Base-by-base conservation (phyloP, 1,140 invertebrate genomes). In the Oreohelix idahoensis region DNA sequence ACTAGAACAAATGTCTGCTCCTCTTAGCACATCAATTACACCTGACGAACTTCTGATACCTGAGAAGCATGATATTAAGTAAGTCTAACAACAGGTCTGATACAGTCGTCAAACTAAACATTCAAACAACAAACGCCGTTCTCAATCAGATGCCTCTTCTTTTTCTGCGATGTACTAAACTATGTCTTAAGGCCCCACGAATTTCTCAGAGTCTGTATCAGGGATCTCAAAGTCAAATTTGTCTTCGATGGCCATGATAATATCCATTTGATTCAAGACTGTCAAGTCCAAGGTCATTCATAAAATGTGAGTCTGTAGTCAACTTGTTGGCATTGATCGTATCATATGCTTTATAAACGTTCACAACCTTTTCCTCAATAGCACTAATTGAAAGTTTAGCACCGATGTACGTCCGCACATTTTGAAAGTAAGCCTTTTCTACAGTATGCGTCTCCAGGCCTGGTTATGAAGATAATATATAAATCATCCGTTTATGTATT, bases 151-250 rank as follows among this genome's bases (percentile, higher is more conserved):
- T 23, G 88, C 73, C 78, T 90, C 90, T 69, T 91, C 89, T 93
- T 96, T 98, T 92, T 99, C 97, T 74, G 96, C 97, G 87, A 99
- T 94, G 92, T 99, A 99, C 93, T 96, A 95, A 85, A 98, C 95
- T 92, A 99, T 97, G 92, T 99, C 97, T 87, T 94, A 94, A 83
- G 98, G 98, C 92, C 94, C 96, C 84, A 97, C 92, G 78, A 99
- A 94, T 91, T 95, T 96, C 89, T 99, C 98, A n/a, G 98, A 97
- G 94, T 99, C 98, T 81, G 94, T 95, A 93, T 99, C 98, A 23
- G 98, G 98, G 91, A 99, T 99, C 95, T 99, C 98, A 94, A 99
- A 99, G 79, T 96, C 97, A 94, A 99, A 99, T 93, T 99, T 98
- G 94, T 99, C 98, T 93, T 99, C 98, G 94, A 99, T 98, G 1